A percentile compares a stretch with the other conserved stretches of the same genome.
These are phyloP conservation scores for Pongo pygmaeus DNA, from an alignment of 2,113 vertebrate genomes.

Conservation along the genomic window DNA sequence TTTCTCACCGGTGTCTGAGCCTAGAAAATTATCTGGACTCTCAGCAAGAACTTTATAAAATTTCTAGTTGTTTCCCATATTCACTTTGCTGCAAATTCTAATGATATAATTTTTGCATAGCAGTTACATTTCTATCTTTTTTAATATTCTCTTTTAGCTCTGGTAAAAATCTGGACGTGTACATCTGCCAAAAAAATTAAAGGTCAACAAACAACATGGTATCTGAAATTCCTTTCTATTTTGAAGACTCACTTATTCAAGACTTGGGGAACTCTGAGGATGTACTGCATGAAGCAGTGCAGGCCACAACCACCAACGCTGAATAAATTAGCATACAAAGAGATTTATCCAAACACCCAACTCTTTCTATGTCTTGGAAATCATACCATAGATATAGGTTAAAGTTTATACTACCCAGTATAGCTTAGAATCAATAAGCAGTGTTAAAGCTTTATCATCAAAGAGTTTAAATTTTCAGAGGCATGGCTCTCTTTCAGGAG, in stretches of 20 bases:
- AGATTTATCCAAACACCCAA: background rate
- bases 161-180: background rate
- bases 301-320: background rate
- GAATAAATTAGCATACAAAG: constrained; percentile 28
- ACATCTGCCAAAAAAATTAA: background rate
- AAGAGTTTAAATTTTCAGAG: background rate
- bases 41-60: background rate
- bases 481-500: background rate
- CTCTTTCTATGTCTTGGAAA: background rate
- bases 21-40: background rate
- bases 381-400: background rate
- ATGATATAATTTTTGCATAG: background rate
- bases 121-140: background rate
- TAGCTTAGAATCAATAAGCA: background rate
- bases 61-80: background rate
- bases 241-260: background rate
- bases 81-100: background rate
- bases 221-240: constrained; percentile 16
- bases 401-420: background rate
- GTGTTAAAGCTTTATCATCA: background rate
- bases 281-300: background rate
- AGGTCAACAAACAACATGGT: background rate
- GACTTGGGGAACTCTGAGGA: background rate
- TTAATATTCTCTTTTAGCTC: background rate
- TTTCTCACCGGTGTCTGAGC: background rate